phyloP scores from a whole-genome alignment of 2,113 vertebrate genomes.

The Apeltes quadracus region DNA sequence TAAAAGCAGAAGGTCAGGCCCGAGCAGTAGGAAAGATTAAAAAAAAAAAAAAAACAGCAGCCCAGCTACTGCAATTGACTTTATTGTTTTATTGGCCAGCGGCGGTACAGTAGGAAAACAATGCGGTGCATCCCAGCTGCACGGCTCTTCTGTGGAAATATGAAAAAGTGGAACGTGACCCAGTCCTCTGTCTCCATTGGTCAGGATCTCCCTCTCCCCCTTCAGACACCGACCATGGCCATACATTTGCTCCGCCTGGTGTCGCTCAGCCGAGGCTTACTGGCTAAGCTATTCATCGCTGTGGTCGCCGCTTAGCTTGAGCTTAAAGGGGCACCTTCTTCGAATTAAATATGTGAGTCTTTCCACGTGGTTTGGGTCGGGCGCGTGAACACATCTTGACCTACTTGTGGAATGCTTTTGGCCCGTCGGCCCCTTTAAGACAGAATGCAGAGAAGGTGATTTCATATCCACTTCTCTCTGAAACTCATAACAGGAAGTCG shows the following conservation, averaged over 20 bases:
- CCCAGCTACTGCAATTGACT: slow-evolving; percentile 1
- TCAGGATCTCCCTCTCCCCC: background rate
- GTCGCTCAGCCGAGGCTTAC: slow-evolving; percentile 26
- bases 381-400: slow-evolving; percentile 43
- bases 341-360: slow-evolving; percentile 51
- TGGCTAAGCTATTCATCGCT: slow-evolving; percentile 47
- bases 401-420: slow-evolving; percentile 36
- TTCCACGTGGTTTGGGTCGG: slow-evolving; percentile 38
- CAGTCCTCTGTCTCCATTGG: slow-evolving; percentile 2
- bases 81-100: background rate
- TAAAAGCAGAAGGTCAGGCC: too few species aligned
- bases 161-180: slow-evolving; percentile 35
- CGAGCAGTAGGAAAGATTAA: background rate
- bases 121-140: slow-evolving; percentile 22
- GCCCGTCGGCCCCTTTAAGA: background rate
- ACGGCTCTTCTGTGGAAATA: slow-evolving; percentile 30
- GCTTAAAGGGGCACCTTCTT: slow-evolving; percentile 53
- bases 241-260: slow-evolving; percentile 9
- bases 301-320: slow-evolving; percentile 27
- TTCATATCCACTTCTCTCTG: slow-evolving; percentile 60
- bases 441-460: background rate
- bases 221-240: slow-evolving; percentile 24
- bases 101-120: background rate
- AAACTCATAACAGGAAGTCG: slow-evolving; percentile 67
- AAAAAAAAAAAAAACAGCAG: background rate